Base-by-base conservation (phyloP, 2,797 vertebrate genomes). In the Cyclopterus lumpus region DNA sequence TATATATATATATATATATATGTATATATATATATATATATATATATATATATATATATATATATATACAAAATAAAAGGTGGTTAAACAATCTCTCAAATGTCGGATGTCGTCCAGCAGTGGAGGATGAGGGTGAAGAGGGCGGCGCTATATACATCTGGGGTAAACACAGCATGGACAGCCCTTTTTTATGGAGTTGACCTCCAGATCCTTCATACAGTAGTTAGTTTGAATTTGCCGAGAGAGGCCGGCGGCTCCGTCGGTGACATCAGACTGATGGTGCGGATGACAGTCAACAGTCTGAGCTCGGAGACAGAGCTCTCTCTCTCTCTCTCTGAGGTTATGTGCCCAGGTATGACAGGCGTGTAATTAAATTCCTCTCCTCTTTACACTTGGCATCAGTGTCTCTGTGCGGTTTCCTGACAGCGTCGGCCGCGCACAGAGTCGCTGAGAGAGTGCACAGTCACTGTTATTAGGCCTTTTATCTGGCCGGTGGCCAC, bases 301-400 rank as follows among this genome's bases (percentile, higher is more conserved):
- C 66, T 82, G 78, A 80, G 73, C 67, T 32, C 38, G 14, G 18
- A 76, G 63, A 38, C 24, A 40, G 30, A 28, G 8, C 36, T n/a
- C n/a, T n/a, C n/a, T 59, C 4, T 65, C 48, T 58, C 3, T 61
- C 53, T 53, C 57, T 83, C 64, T 63, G 49, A 71, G 73, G 55
- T 74, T 73, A 60, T 81, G 71, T 73, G 80, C 38, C 75, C 61
- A 51, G 75, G 73, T 82, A 70, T 85, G 83, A 88, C 87, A 88
- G 82, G 72, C 69, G 24, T 84, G 75, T 77, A 86, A 85, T 89
- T 64, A 85, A 84, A 90, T 81, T 81, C 83, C 80, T 81, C 64
- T 79, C 71, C 65, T 80, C 79, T 4, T 46, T 66, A 71, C 73
- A 64, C 73, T 70, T 30, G 9, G 66, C 34, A 54, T 67, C 74